Evolutionary conservation across 2,113 vertebrate genomes (phyloP).

Genomic region (Hiodon tergisus): DNA sequence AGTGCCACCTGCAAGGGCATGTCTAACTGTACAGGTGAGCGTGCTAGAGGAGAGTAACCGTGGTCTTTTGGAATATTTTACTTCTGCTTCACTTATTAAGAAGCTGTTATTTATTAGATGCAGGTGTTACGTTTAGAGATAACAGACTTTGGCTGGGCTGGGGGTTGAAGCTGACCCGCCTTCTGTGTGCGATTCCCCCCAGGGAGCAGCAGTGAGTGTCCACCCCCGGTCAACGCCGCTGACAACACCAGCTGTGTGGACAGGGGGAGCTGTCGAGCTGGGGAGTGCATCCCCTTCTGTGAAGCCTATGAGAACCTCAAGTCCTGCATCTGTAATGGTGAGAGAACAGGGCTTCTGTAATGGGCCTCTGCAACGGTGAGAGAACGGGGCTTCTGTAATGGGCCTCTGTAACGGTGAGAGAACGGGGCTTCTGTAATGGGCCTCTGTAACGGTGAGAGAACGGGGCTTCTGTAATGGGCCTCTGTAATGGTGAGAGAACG

Average conservation of each 20-base stretch:
- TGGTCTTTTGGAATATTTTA: neutral
- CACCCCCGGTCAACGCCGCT: slow-evolving; percentile 72
- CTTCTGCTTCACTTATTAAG: too few species aligned
- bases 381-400: too few species aligned
- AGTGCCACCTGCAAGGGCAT: slow-evolving; percentile 88
- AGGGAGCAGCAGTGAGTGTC: slow-evolving; percentile 88
- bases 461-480: too few species aligned
- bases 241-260: slow-evolving; percentile 81
- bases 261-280: slow-evolving; percentile 75
- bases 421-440: too few species aligned
- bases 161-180: neutral
- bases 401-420: too few species aligned
- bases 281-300: slow-evolving; percentile 89
- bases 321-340: slow-evolving; percentile 88
- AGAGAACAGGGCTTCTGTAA: slow-evolving; percentile 25
- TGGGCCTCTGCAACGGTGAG: too few species aligned
- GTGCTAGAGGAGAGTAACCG: neutral
- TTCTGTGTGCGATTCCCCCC: slow-evolving; percentile 1
- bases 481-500: too few species aligned
- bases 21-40: slow-evolving; percentile 84
- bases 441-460: too few species aligned
- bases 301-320: slow-evolving; percentile 69
- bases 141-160: too few species aligned
- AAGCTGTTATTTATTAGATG: too few species aligned
- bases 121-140: too few species aligned